phyloP scores from a whole-genome alignment of 2,888 invertebrate species.

The Microctonus aethiopoides region DNA sequence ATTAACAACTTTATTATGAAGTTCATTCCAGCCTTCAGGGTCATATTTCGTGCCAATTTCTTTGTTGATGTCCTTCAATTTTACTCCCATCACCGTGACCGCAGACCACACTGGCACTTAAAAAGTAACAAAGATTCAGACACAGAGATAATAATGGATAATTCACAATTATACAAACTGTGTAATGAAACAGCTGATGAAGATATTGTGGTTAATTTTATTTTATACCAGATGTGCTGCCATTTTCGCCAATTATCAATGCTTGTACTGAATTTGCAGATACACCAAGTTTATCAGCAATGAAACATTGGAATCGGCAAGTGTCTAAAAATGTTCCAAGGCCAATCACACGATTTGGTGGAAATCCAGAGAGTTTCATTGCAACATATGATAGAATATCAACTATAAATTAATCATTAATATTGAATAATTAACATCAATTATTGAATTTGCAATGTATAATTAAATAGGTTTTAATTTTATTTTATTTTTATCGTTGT shows the following conservation, averaged over 20 bases:
- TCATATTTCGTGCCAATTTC: conserved; percentile 67
- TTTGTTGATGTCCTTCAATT: conserved; percentile 68
- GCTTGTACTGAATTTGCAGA: conserved; percentile 70
- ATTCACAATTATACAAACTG: background rate
- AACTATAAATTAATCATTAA: conserved; percentile 60
- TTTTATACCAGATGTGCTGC: conserved; percentile 58
- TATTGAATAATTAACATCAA: background rate
- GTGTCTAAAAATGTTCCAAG: conserved; percentile 73
- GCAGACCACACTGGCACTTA: conserved; percentile 72
- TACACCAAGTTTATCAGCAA: conserved; percentile 69
- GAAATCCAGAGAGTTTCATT: conserved; percentile 72
- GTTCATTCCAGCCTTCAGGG: conserved; percentile 68
- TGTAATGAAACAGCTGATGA: background rate
- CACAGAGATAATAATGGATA: background rate
- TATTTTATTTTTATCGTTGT: background rate
- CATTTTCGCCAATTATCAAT: conserved; percentile 72
- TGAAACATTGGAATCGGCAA: conserved; percentile 69
- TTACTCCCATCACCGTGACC: conserved; percentile 71
- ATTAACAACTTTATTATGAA: conserved; percentile 71
- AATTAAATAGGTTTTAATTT: background rate
- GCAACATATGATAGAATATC: conserved; percentile 71
- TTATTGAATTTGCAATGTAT: too few relatives aligned
- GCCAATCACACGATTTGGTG: conserved; percentile 70
- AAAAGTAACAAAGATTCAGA: background rate
- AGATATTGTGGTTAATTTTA: background rate